Base-by-base conservation (phyloP, 2,888 invertebrate genomes). In the Oeneis ivallda region DNA sequence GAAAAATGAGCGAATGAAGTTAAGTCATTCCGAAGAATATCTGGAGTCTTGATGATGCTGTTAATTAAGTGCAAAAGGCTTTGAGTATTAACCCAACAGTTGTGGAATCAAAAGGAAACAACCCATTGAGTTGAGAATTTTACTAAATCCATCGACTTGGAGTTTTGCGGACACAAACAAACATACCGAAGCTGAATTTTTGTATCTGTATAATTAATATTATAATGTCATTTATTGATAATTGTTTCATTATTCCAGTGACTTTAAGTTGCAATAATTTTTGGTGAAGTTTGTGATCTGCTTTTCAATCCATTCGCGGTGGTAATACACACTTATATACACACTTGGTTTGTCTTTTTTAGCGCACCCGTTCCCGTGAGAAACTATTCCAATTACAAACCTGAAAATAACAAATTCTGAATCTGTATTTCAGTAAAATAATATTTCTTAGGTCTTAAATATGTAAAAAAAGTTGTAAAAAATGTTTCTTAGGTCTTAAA, bases 281-380 rank as follows among this genome's bases (percentile, higher is more conserved):
- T 43, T 4, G 7, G 78, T 43, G 52, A 80, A 83, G 0, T 70
- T 60, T 1, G 56, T 11, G 2, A 85, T 59, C 58, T 80, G 67
- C 5, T 71, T 54, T 50, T 75, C 64, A 43, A 90, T 87, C 89
- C 89, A 89, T 0, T 71, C 47, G 37, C 79, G 77, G 62, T 85
- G 82, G 67, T 83, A 79, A 72, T 73, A 85, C 0, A 89, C 76
- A 56, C 85, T 89, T 10, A 82, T 69, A 64, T 87, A 90, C 0
- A 90, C 77, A 41, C 88, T 86, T 1, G 89, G 89, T 49, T 84
- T 87, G 13, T 72, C 65, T 69, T 79, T 78, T 60, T 74, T 76
- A 0, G 85, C 86, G 63, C 91, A 91, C 0, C 88, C 86, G 5
- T 86, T 81, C 2, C 90, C 89, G 39, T 89, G 87, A 0, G 90